phyloP scores from a whole-genome alignment of 2,888 invertebrate species.

The Clepsis dumicolana region DNA sequence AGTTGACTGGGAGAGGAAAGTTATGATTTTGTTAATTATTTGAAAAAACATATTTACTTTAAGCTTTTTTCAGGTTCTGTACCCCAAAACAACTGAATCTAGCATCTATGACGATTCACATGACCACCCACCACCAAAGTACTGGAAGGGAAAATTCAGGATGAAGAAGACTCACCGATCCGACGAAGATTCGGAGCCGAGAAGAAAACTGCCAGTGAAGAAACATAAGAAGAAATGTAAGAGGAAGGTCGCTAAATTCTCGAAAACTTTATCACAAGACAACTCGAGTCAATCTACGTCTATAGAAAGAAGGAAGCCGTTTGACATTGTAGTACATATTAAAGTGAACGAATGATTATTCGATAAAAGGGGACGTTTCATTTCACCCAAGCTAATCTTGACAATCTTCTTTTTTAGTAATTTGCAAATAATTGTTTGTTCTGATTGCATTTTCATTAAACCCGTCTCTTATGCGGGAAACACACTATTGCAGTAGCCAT shows the following conservation, averaged over 20 bases:
- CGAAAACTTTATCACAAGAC: slow-evolving; percentile 37
- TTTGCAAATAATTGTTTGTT: too few species aligned
- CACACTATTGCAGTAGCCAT: too few species aligned
- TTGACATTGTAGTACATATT: slow-evolving; percentile 68
- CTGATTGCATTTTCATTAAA: too few species aligned
- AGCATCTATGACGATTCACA: neutral
- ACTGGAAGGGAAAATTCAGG: slow-evolving; percentile 25
- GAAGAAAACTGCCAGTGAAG: slow-evolving; percentile 1
- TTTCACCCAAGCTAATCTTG: too few species aligned
- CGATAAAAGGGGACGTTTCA: neutral
- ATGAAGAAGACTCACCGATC: slow-evolving; percentile 14
- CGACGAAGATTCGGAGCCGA: slow-evolving; percentile 21
- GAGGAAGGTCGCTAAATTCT: slow-evolving; percentile 28
- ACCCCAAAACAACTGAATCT: neutral
- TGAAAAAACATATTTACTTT: neutral
- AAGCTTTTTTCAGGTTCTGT: neutral
- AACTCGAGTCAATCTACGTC: slow-evolving; percentile 41
- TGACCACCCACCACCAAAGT: slow-evolving; percentile 7
- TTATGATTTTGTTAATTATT: too few species aligned
- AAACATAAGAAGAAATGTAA: slow-evolving; percentile 32
- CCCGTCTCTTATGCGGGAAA: too few species aligned
- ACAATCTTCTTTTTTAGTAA: too few species aligned
- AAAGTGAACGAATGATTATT: slow-evolving; percentile 60
- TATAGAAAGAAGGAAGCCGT: slow-evolving; percentile 50
- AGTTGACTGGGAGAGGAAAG: too few species aligned